Evolutionary conservation across 2,113 vertebrate species (phyloP), one percentile per base, ranked within the genome.

Genomic region (Trochalopteron elliotii): DNA sequence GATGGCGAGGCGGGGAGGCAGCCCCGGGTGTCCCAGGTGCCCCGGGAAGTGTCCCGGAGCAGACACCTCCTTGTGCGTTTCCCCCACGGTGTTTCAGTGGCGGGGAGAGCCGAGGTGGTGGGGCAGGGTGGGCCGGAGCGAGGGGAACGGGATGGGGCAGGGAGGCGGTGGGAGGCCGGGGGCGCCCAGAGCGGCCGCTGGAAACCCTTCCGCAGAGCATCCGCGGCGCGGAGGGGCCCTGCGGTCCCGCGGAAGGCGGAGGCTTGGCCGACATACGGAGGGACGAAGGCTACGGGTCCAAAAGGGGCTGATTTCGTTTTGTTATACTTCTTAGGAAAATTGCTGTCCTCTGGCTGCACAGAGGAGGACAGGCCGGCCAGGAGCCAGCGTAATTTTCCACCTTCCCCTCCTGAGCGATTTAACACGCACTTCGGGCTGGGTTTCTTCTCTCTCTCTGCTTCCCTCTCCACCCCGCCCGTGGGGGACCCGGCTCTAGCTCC

Each of bases 351-450:
- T 89, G 90, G 93, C 88, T 84, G 76, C 44, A 7, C 65, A 56
- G 71, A 71, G 67, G 55, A 84, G 93, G 57, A 84, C 79, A 44
- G 83, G 92, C 83, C 82, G 93, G 93, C 90, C 40, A 35, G 33
- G 63, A 92, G 83, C 90, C 93, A 92, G 88, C 30, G 80, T 88
- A 83, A 89, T 94, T 96, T 93, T 94, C 97, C 97, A 94, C 94
- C 92, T 89, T 93, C 90, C 14, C 53, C 83, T 90, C 49, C 96
- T 94, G 96, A 95, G 92, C 93, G 95, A 94, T 96, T 95, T 94
- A 94, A 72, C 90, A 88, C 10, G 80, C 84, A 60, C 59, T 52
- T 68, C 5, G 27, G 10, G 37, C 76, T 45, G 80, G 3, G n/a
- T 31, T 90, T 60, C 55, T 61, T 44, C 72, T n/a, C 65, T 31